Evolutionary conservation across 2,113 vertebrate genomes (phyloP).

Genomic region (Thermophis baileyi): DNA sequence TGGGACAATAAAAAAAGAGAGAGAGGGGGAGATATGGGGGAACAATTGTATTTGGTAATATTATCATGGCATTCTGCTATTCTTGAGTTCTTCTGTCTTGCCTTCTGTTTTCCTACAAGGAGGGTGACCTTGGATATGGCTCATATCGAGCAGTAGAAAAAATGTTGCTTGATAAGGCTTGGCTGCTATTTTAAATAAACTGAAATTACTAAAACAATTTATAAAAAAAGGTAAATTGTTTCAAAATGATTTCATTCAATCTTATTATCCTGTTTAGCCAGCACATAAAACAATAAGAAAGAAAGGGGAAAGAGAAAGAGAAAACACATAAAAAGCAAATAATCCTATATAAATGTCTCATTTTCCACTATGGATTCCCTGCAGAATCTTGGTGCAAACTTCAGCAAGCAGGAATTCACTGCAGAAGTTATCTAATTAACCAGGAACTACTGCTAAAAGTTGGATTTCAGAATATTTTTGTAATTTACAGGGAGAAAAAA

Average conservation of each 20-base stretch:
- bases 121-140: neutral
- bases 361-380: neutral
- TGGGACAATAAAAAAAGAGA: neutral
- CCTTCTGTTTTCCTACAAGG: neutral
- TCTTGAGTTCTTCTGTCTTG: neutral
- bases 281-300: neutral
- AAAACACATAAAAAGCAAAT: neutral
- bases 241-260: neutral
- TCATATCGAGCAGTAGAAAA: neutral
- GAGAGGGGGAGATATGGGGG: neutral
- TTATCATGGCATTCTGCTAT: neutral
- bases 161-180: constrained; percentile 5
- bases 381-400: neutral
- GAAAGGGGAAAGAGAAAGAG: neutral
- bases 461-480: neutral
- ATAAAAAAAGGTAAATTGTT: neutral
- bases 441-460: neutral
- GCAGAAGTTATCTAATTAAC: neutral
- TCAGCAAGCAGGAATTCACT: neutral
- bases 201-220: neutral
- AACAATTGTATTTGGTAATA: constrained; percentile 6
- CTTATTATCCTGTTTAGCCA: neutral
- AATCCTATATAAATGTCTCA: neutral
- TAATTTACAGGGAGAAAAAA: neutral
- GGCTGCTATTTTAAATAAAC: neutral